phyloP scores from a whole-genome alignment of 2,888 invertebrate genomes.

The Athetis lepigone region DNA sequence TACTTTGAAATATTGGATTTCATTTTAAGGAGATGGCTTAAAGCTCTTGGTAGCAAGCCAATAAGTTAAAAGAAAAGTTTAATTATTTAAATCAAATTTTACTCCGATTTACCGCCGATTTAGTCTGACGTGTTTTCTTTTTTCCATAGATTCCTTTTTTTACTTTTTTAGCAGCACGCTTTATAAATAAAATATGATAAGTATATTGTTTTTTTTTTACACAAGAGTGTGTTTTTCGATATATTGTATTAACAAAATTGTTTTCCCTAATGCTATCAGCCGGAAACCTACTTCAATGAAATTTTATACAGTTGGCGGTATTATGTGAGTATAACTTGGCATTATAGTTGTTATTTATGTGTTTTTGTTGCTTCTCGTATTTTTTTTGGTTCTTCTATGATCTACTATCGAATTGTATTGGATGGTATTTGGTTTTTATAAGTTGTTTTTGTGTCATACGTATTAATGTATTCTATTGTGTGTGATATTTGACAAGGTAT shows the following conservation, averaged over 20 bases:
- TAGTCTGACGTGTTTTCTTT: too few relatives aligned
- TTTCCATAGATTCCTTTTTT: too few relatives aligned
- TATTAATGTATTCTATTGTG: too few relatives aligned
- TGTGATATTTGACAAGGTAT: too few relatives aligned
- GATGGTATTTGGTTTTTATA: conserved; percentile 65
- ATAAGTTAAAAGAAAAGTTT: too few relatives aligned
- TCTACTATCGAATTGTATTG: conserved; percentile 70
- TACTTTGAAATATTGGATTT: neutral
- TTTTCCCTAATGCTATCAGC: conserved; percentile 83
- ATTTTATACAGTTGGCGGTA: conserved; percentile 86
- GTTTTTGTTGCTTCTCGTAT: conserved; percentile 59
- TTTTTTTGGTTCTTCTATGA: conserved; percentile 43
- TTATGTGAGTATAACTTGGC: conserved; percentile 82
- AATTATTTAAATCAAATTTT: too few relatives aligned
- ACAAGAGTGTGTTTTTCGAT: conserved; percentile 24
- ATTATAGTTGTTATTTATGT: conserved; percentile 50
- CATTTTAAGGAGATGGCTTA: too few relatives aligned
- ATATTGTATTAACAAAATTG: conserved; percentile 63
- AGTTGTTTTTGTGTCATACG: conserved; percentile 26
- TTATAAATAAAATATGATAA: neutral
- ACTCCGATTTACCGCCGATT: too few relatives aligned
- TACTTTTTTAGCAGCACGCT: conserved; percentile 7
- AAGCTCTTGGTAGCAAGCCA: too few relatives aligned
- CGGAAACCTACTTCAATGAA: conserved; percentile 88
- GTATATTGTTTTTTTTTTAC: conserved; percentile 1